phyloP scores from a whole-genome alignment of 2,888 invertebrate species.

The Acrobasis repandana region DNA sequence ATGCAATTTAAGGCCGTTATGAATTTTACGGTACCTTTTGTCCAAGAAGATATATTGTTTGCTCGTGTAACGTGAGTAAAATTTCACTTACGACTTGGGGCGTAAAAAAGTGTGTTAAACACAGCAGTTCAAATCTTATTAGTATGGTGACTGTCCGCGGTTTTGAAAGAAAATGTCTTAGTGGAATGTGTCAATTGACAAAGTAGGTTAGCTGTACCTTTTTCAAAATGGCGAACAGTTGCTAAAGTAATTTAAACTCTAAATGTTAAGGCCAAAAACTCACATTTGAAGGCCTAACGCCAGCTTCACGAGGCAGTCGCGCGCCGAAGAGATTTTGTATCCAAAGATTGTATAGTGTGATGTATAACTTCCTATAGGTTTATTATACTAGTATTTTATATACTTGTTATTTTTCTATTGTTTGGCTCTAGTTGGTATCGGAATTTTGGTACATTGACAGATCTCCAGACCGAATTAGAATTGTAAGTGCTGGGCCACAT shows the following conservation, averaged over 20 bases:
- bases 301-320: slow-evolving; percentile 32
- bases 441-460: slow-evolving; percentile 56
- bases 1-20: too few species aligned
- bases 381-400: slow-evolving; percentile 75
- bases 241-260: background rate
- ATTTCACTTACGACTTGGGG: too few species aligned
- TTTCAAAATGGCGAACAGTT: slow-evolving; percentile 29
- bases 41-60: too few species aligned
- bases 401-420: slow-evolving; percentile 71
- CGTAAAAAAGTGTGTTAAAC: too few species aligned
- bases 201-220: background rate
- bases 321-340: slow-evolving; percentile 71
- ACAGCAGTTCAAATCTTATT: background rate
- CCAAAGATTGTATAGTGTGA: slow-evolving; percentile 80
- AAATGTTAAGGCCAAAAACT: background rate
- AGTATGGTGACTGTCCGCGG: background rate
- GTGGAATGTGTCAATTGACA: background rate
- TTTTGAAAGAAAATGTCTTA: background rate
- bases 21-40: too few species aligned
- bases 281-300: slow-evolving; percentile 19
- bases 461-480: slow-evolving; percentile 64
- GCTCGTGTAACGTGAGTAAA: too few species aligned
- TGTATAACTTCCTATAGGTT: slow-evolving; percentile 77
- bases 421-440: slow-evolving; percentile 64
- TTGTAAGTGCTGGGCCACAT: slow-evolving; percentile 17